Evolutionary conservation across 2,797 vertebrate species (phyloP).

Genomic region (Molossus alvarezi): DNA sequence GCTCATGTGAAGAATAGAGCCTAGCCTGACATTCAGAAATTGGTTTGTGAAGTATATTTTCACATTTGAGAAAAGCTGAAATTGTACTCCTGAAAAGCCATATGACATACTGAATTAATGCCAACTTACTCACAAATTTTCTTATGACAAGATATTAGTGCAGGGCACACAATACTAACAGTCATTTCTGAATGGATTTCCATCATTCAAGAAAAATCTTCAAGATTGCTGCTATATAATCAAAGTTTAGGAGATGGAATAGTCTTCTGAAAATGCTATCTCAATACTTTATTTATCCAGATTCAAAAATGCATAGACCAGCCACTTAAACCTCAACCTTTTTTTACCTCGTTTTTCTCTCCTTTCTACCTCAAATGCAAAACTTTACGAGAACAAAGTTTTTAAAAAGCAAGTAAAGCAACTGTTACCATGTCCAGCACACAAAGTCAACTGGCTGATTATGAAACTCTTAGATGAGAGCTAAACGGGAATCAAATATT

Average conservation of each 20-base stretch:
- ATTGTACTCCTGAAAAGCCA: background rate
- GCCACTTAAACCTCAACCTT: background rate
- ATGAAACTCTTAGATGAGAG: background rate
- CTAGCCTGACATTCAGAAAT: conserved; percentile 53
- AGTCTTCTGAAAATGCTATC: background rate
- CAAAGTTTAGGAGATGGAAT: background rate
- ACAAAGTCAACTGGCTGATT: background rate
- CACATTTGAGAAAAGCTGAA: conserved; percentile 22
- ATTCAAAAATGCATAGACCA: background rate
- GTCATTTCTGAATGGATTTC: conserved; percentile 46
- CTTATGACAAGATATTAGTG: background rate
- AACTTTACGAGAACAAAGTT: conserved; percentile 9
- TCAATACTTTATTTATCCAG: background rate
- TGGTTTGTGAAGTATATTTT: conserved; percentile 55
- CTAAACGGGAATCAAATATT: background rate
- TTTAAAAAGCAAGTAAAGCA: background rate
- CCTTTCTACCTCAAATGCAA: background rate
- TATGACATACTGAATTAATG: background rate
- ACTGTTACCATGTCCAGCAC: background rate
- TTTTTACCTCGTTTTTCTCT: background rate
- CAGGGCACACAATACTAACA: background rate
- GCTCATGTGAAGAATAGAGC: background rate
- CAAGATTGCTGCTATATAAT: background rate
- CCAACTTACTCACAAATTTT: background rate
- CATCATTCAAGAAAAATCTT: background rate